Conservation (phyloP, 2,113 vertebrate species). For the Dromiciops gliroides region DNA sequence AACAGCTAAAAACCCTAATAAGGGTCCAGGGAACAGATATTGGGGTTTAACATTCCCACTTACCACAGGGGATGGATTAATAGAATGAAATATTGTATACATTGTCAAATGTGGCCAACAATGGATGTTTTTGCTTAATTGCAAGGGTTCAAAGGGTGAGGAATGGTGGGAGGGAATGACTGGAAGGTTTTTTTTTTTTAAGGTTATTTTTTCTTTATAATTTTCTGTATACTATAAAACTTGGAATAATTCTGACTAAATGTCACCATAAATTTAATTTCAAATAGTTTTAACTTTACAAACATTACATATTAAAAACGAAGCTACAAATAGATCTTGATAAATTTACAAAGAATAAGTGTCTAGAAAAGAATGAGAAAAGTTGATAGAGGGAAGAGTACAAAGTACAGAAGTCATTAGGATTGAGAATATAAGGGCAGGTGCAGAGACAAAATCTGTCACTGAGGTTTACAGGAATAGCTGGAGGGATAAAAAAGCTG, state of each 20-base stretch:
- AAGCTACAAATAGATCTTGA: background rate
- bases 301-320: background rate
- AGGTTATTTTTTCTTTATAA: background rate
- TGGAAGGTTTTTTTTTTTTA: background rate
- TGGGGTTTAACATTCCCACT: too few species aligned
- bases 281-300: slow-evolving; percentile 15
- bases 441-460: background rate
- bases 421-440: slow-evolving; percentile 2
- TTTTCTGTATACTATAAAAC: background rate
- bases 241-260: background rate
- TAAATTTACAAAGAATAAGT: background rate
- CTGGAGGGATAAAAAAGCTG: background rate
- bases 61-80: too few species aligned
- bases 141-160: background rate
- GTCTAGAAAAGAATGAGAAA: slow-evolving; percentile 10
- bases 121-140: too few species aligned
- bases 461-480: background rate
- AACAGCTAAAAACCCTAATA: too few species aligned
- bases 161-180: background rate
- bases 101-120: background rate
- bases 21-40: too few species aligned
- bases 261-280: slow-evolving; percentile 7
- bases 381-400: background rate
- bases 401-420: background rate
- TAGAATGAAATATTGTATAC: too few species aligned